Evolutionary conservation across 2,888 invertebrate species (phyloP).

Genomic region (Amphipoea lucens): DNA sequence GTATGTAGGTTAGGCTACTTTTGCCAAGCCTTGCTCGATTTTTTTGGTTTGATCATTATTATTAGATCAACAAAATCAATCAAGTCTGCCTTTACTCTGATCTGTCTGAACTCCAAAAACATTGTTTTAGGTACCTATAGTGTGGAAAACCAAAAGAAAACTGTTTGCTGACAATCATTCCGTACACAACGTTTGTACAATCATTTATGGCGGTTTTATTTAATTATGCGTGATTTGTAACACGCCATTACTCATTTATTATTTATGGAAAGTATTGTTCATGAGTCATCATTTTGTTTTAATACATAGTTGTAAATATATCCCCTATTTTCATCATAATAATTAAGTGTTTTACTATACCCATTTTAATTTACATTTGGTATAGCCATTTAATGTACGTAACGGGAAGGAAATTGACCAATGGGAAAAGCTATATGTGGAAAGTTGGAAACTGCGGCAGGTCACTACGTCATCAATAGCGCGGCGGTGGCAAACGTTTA

Average conservation of each 20-base stretch:
- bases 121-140: not conserved
- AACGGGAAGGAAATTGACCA: constrained; percentile 25
- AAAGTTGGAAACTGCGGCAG: not conserved
- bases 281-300: constrained; percentile 87
- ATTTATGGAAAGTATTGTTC: constrained; percentile 87
- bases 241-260: constrained; percentile 84
- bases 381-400: not conserved
- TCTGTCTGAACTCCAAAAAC: constrained; percentile 22
- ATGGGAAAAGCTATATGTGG: not conserved
- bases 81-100: constrained; percentile 12
- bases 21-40: constrained; percentile 18
- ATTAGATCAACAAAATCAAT: constrained; percentile 20
- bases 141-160: constrained; percentile 40
- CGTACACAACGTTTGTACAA: constrained; percentile 78
- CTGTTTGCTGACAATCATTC: constrained; percentile 74
- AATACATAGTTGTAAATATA: constrained; percentile 87
- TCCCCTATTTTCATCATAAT: constrained; percentile 90
- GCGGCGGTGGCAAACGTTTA: not conserved
- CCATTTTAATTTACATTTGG: not conserved
- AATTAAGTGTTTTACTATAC: constrained; percentile 70
- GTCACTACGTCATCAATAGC: not conserved
- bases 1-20: constrained; percentile 21
- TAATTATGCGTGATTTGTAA: constrained; percentile 78
- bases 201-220: constrained; percentile 70
- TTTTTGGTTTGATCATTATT: constrained; percentile 2